Percentiles rank a stretch among this genome's conserved stretches.
Conservation (phyloP, 2,797 vertebrate genomes). For the Cyclopterus lumpus region DNA sequence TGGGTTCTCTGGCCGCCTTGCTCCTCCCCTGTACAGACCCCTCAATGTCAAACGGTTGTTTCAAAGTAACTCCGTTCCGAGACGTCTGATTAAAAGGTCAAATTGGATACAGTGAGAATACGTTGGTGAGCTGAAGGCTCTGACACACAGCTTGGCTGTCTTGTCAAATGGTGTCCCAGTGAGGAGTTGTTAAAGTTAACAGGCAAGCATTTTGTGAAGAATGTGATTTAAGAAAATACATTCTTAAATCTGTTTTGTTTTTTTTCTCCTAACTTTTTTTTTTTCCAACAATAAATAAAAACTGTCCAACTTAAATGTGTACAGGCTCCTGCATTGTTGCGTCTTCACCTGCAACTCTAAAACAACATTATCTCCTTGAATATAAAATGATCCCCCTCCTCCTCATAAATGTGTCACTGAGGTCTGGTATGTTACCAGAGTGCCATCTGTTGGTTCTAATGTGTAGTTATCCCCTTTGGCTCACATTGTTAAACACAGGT, state of each 20-base stretch:
- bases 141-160: constrained; percentile 20
- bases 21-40: background rate
- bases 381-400: constrained; percentile 15
- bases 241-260: constrained; percentile 3
- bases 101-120: background rate
- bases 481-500: constrained; percentile 60
- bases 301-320: constrained; percentile 8
- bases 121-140: constrained; percentile 1
- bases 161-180: constrained; percentile 30
- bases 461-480: constrained; percentile 36
- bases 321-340: constrained; percentile 7
- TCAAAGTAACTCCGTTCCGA: constrained; percentile 18
- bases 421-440: constrained; percentile 69
- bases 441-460: constrained; percentile 78
- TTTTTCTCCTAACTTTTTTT: constrained; percentile 1
- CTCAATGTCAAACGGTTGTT: constrained; percentile 5
- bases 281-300: background rate
- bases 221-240: background rate
- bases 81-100: background rate
- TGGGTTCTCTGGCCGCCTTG: background rate
- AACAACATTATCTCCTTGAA: constrained; percentile 21
- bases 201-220: constrained; percentile 13
- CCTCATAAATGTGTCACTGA: constrained; percentile 5
- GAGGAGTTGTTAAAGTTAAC: constrained; percentile 25
- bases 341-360: constrained; percentile 25